These are phyloP conservation scores for Marisa cornuarietis DNA, from an alignment of 1,140 invertebrate species.

Conservation along the genomic window DNA sequence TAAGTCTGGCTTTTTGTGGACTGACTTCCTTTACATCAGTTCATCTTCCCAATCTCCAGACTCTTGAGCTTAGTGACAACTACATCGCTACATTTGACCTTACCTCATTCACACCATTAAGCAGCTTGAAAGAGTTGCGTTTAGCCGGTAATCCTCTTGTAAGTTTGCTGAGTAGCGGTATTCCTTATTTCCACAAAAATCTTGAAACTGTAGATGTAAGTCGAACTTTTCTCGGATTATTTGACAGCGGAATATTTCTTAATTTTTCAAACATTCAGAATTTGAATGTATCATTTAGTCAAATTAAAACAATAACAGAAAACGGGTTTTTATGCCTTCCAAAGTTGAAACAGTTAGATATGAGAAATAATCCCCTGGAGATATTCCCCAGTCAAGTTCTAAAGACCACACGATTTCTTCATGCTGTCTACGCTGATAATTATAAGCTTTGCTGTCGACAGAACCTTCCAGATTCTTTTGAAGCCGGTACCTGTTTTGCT, in stretches of 20 bases:
- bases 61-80: slow-evolving; percentile 2
- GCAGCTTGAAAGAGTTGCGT: background rate
- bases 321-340: background rate
- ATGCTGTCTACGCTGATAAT: slow-evolving; percentile 31
- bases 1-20: background rate
- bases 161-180: background rate
- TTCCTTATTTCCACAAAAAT: background rate
- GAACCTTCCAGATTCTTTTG: slow-evolving; percentile 21
- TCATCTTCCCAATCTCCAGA: background rate
- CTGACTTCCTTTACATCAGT: background rate
- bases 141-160: background rate
- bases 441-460: slow-evolving; percentile 45
- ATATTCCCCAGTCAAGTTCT: slow-evolving; percentile 15
- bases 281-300: background rate
- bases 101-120: background rate
- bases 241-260: background rate
- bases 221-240: background rate
- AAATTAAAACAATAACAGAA: background rate
- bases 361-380: background rate
- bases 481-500: slow-evolving; percentile 35
- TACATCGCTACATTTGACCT: background rate
- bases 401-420: slow-evolving; percentile 3
- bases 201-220: background rate
- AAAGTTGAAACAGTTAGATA: background rate
- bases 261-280: background rate